Evolutionary conservation across 2,888 invertebrate genomes (phyloP).

Genomic region (Temnothorax ravouxi): DNA sequence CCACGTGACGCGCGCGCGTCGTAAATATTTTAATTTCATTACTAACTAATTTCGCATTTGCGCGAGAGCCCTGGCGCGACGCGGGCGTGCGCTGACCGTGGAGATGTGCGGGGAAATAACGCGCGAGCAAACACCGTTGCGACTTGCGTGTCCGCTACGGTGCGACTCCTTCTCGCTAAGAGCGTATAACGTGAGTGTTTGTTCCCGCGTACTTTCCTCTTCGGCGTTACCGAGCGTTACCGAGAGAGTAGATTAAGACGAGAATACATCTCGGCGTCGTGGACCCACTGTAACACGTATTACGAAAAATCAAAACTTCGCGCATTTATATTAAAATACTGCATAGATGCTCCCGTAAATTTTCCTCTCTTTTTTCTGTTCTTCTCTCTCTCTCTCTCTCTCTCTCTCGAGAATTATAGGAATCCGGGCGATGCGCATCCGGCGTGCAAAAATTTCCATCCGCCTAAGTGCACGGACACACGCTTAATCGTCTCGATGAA

Average conservation of each 20-base stretch:
- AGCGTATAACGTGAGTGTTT: slow-evolving; percentile 39
- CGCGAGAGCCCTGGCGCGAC: background rate
- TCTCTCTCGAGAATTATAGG: background rate
- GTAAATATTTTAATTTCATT: slow-evolving; percentile 40
- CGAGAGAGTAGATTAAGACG: slow-evolving; percentile 6
- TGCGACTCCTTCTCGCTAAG: background rate
- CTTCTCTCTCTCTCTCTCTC: background rate
- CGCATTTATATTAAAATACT: background rate
- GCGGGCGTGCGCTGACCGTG: background rate
- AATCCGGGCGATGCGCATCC: background rate
- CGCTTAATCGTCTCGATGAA: slow-evolving; percentile 30
- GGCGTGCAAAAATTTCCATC: slow-evolving; percentile 30
- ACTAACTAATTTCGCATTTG: background rate
- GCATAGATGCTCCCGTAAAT: too few relatives aligned
- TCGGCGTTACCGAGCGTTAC: background rate
- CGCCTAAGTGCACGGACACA: slow-evolving; percentile 18
- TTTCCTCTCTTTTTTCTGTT: background rate
- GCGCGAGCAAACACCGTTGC: slow-evolving; percentile 30
- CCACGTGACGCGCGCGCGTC: background rate
- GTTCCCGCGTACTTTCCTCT: slow-evolving; percentile 26
- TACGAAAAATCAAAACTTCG: slow-evolving; percentile 3
- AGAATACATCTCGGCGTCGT: background rate
- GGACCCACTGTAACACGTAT: background rate
- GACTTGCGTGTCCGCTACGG: slow-evolving; percentile 15
- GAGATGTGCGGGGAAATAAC: slow-evolving; percentile 21